These are phyloP conservation scores for Pyrgus malvae DNA, from an alignment of 2,888 invertebrate species.

Conservation along the genomic window DNA sequence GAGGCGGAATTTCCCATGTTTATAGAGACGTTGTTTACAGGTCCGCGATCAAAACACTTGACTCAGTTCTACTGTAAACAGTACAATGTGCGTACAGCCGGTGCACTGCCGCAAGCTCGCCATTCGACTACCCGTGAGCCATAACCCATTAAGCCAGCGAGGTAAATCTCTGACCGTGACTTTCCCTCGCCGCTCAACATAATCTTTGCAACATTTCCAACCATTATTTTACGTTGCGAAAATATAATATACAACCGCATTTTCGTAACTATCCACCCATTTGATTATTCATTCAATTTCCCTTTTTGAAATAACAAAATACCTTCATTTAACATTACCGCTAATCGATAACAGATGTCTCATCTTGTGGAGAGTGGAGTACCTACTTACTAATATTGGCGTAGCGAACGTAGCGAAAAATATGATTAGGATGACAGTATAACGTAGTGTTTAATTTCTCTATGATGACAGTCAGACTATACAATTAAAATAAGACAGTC, in stretches of 20 bases:
- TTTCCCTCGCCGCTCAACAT: conserved; percentile 50
- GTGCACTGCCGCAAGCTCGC: conserved; percentile 48
- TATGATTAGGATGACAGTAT: too few relatives aligned
- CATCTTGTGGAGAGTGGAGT: not conserved
- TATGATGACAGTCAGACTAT: too few relatives aligned
- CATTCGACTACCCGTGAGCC: conserved; percentile 43
- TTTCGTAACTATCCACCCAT: conserved; percentile 19
- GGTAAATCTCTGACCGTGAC: conserved; percentile 62
- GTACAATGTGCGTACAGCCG: not conserved
- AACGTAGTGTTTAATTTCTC: too few relatives aligned
- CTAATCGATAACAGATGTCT: not conserved
- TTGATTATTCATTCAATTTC: too few relatives aligned
- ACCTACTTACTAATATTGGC: too few relatives aligned
- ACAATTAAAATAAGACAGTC: too few relatives aligned
- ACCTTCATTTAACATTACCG: not conserved
- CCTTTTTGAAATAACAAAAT: not conserved
- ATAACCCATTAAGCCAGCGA: conserved; percentile 39
- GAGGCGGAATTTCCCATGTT: conserved; percentile 74
- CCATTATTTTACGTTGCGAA: conserved; percentile 30
- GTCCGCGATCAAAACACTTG: not conserved
- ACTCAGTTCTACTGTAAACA: not conserved
- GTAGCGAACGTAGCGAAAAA: too few relatives aligned
- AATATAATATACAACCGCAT: conserved; percentile 9
- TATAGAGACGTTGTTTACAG: not conserved
- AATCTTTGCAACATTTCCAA: conserved; percentile 47